phyloP scores from a whole-genome alignment of 2,113 vertebrate species.

The Brachirus orientalis region DNA sequence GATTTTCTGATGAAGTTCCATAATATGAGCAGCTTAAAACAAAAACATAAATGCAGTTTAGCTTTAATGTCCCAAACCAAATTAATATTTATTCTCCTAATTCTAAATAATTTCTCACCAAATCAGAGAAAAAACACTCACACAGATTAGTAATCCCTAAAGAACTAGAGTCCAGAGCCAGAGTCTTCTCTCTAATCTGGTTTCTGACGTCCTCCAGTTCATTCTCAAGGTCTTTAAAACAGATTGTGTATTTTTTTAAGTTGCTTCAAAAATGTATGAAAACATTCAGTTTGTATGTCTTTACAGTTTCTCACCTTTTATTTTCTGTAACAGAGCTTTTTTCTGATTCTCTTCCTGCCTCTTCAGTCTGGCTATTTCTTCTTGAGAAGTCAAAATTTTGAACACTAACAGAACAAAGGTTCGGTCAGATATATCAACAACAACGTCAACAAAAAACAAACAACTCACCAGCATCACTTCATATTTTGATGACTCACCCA shows the following conservation, averaged over 20 bases:
- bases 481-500: slow-evolving; percentile 40
- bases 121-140: slow-evolving; percentile 8
- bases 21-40: slow-evolving; percentile 46
- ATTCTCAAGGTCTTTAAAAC: slow-evolving; percentile 43
- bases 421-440: not conserved
- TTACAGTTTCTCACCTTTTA: slow-evolving; percentile 40
- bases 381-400: slow-evolving; percentile 33
- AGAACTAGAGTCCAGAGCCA: not conserved
- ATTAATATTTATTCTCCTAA: not conserved
- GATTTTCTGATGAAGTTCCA: slow-evolving; percentile 37
- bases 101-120: not conserved
- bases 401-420: slow-evolving; percentile 29
- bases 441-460: not conserved
- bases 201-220: slow-evolving; percentile 26
- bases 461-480: not conserved
- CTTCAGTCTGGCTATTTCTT: slow-evolving; percentile 41
- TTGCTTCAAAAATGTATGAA: not conserved
- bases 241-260: not conserved
- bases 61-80: not conserved
- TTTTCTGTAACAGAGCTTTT: not conserved
- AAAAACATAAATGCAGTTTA: not conserved
- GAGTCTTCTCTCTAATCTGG: slow-evolving; percentile 30
- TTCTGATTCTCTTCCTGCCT: not conserved
- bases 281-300: not conserved
- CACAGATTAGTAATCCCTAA: slow-evolving; percentile 12